Base-by-base conservation (phyloP, 2,797 vertebrate genomes). In the Danio kyathit region DNA sequence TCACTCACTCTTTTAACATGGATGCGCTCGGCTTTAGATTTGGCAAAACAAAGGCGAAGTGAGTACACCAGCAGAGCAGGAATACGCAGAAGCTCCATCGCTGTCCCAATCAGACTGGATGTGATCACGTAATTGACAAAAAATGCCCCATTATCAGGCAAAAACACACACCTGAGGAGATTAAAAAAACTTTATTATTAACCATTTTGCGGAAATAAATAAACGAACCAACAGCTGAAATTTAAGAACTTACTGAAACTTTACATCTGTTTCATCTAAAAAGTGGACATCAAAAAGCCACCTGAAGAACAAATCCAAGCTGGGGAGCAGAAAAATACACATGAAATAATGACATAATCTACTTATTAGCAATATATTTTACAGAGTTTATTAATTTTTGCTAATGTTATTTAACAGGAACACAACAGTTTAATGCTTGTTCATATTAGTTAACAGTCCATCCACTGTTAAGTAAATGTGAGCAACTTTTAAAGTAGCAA, bases 101-200 rank as follows among this genome's bases (percentile, higher is more conserved):
- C 94, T 0, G 97, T 99, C 76, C 98, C 98, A 0, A 97, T 95
- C 88, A 99, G 87, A 83, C 96, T 96, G 17, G 97, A 94, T 0
- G 97, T 99, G 83, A 99, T 96, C 5, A 99, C 96, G 0, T 99
- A 99, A 92, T 97, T 99, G 64, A 99, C 94, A 0, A 99, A 99
- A 92, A 99, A 99, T 2, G 98, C 97, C 0, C 98, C 97, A 0
- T 99, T 99, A 92, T 99, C 97, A 0, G 98, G 98, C 29, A 99
- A 94, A 88, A 99, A 99, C 87, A 99, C 97, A 1, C 97, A 99
- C 91, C 97, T 99, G 87, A 9, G 41, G 17, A 6, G 44, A 43
- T 17, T 1, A 29, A 29, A 29, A 29, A 60, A 76, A 29, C 52
- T 21, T n/a, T 10, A 51, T 5, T 3, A 3, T 14, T 51, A 51